Base-by-base conservation (phyloP, 2,888 invertebrate genomes). In the Pristionchus japonicus region DNA sequence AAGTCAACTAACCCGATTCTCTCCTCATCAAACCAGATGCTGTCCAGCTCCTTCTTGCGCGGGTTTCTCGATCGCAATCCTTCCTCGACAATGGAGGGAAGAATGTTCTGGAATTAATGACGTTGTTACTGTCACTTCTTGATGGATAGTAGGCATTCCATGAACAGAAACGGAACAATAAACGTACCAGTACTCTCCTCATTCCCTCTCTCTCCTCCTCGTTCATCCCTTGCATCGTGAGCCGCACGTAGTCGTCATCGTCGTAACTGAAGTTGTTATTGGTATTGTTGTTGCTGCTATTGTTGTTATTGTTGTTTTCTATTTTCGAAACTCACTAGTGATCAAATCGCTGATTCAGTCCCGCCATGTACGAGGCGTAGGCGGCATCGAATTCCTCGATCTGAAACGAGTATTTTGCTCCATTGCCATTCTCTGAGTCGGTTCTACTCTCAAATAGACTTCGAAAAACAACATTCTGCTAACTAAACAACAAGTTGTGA, bases 61-160 rank as follows among this genome's bases (percentile, higher is more conserved):
- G 77, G 87, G 47, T 87, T 87, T 27, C 80, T 37, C 77, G 77
- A 37, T 47, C 61, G 77, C 47, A 80, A 61, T 23, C 80, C 80
- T 23, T 87, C 80, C 27, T 87, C 87, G 40, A 31, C 61, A 2
- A 40, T 40, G 9, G 57, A 34, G 13, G 86, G 49, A 13, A 27
- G 34, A 27, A 86, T 43, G 49, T 37, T 86, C 74, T 86, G 74
- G 31, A 47, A 31, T 43, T 17, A n/a, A n/a, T 61, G n/a, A 6
- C 11, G 11, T 4, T 27, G 15, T 67, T 31, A 13, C 34, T 11
- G n/a, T n/a, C n/a, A n/a, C n/a, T n/a, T n/a, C n/a, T n/a, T n/a
- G n/a, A n/a, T n/a, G n/a, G n/a, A n/a, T n/a, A n/a, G n/a, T n/a
- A n/a, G n/a, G n/a, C n/a, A n/a, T n/a, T n/a, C n/a, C n/a, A n/a